Evolutionary conservation across 2,113 vertebrate genomes (phyloP).

Genomic region (Psammodynastes pulverulentus): DNA sequence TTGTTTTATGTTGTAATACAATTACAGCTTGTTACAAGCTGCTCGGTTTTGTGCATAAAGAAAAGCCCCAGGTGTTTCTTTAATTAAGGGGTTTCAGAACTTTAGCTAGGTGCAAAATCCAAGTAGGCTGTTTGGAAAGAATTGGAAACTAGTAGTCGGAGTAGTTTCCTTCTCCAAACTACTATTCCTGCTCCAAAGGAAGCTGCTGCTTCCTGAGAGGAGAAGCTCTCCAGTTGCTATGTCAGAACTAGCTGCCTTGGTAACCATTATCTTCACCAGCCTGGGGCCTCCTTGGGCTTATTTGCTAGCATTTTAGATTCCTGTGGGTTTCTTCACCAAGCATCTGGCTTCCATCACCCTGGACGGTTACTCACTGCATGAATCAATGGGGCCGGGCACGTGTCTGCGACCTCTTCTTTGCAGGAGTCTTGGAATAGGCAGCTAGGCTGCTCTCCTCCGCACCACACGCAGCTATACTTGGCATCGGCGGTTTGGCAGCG

Average conservation of each 20-base stretch:
- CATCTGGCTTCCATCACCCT: neutral
- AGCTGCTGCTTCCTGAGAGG: neutral
- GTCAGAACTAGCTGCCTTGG: neutral
- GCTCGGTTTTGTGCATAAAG: neutral
- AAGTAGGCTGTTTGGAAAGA: neutral
- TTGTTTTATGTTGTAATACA: neutral
- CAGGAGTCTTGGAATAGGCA: slow-evolving; percentile 85
- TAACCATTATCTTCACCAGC: neutral
- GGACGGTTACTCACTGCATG: slow-evolving; percentile 75
- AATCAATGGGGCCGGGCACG: slow-evolving; percentile 90
- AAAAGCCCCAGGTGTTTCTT: neutral
- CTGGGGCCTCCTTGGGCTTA: neutral
- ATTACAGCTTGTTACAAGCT: neutral
- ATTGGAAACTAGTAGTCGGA: no score
- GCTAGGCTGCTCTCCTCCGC: slow-evolving; percentile 74
- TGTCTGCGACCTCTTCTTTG: slow-evolving; percentile 74
- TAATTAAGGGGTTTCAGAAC: neutral
- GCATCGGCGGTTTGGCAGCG: slow-evolving; percentile 86
- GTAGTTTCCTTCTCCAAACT: no score
- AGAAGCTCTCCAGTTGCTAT: neutral
- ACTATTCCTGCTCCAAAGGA: neutral
- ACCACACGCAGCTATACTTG: slow-evolving; percentile 93
- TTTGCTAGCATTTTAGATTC: neutral
- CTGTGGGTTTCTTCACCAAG: neutral
- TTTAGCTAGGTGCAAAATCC: neutral